Conservation (phyloP, 2,888 invertebrate genomes). For the Siphonodentalium dalli region DNA sequence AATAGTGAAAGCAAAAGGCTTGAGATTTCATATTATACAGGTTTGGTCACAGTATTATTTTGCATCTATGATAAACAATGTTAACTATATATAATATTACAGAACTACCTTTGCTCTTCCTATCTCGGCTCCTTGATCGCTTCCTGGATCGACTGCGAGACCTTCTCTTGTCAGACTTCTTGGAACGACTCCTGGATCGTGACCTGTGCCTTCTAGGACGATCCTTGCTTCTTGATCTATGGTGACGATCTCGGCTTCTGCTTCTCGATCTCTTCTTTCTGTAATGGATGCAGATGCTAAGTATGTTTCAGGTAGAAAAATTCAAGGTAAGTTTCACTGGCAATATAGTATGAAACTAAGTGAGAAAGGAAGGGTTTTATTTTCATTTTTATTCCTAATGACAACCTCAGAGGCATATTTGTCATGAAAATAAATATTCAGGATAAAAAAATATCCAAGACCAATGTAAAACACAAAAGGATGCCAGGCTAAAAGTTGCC, state of each 20-base stretch:
- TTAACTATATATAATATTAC: too few species aligned
- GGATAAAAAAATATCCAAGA: too few species aligned
- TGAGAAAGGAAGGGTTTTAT: neutral
- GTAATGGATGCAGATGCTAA: neutral
- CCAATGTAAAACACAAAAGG: too few species aligned
- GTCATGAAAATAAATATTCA: too few species aligned
- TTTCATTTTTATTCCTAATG: neutral
- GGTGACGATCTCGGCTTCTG: slow-evolving; percentile 38
- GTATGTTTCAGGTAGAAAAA: neutral
- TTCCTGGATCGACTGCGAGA: slow-evolving; percentile 29
- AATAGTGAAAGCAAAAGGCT: too few species aligned
- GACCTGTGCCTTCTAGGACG: slow-evolving; percentile 1
- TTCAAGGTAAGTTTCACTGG: neutral
- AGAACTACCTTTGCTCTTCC: slow-evolving; percentile 13
- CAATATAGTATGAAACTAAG: neutral
- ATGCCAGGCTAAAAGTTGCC: too few species aligned
- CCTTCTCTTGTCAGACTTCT: slow-evolving; percentile 27
- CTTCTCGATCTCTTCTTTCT: slow-evolving; percentile 43
- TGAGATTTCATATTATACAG: too few species aligned
- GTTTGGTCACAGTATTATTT: too few species aligned
- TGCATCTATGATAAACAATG: too few species aligned
- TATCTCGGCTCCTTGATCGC: slow-evolving; percentile 33
- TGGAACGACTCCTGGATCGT: slow-evolving; percentile 33
- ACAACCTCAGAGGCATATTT: too few species aligned
- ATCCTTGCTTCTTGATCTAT: slow-evolving; percentile 35